Evolutionary conservation across 2,797 vertebrate genomes (phyloP).

Genomic region (Coracias cyanogaster): DNA sequence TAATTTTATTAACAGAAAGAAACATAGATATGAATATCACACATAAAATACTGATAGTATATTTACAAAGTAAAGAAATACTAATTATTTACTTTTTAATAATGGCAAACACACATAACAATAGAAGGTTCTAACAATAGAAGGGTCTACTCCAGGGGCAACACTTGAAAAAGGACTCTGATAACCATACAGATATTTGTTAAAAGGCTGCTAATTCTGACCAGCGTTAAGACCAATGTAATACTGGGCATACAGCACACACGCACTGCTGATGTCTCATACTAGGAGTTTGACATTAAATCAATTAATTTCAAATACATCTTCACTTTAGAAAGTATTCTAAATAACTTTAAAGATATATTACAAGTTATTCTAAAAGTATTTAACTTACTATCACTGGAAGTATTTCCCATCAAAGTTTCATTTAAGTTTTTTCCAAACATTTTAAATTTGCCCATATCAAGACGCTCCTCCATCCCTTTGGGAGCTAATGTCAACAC

Average conservation of each 20-base stretch:
- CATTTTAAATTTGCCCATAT: not conserved
- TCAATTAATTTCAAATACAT: not conserved
- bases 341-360: not conserved
- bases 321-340: not conserved
- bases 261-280: not conserved
- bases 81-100: not conserved
- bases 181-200: not conserved
- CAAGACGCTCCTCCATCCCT: not conserved
- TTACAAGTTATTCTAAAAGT: not conserved
- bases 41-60: not conserved
- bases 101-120: not conserved
- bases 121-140: not conserved
- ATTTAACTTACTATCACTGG: not conserved
- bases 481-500: not conserved
- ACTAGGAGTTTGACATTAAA: not conserved
- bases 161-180: not conserved
- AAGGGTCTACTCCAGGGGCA: not conserved
- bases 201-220: not conserved
- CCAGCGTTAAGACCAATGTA: fast-evolving
- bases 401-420: not conserved
- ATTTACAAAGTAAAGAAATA: not conserved
- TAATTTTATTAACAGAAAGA: not conserved
- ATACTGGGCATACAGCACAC: not conserved
- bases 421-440: not conserved
- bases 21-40: not conserved